Base-by-base conservation (phyloP, 2,888 invertebrate species). In the Ophion costatus region DNA sequence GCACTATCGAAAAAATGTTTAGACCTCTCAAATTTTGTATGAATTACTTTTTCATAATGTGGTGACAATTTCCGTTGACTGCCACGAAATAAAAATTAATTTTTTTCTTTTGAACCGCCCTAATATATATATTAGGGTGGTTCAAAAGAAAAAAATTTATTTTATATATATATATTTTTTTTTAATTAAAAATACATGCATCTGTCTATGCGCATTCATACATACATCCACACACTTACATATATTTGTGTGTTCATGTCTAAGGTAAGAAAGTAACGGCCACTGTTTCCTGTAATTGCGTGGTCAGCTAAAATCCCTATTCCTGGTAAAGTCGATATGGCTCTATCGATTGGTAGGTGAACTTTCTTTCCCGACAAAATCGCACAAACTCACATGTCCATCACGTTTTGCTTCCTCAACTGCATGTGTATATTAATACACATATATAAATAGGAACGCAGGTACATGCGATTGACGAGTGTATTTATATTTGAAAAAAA, bases 241-340 rank as follows among this genome's bases (percentile, higher is more conserved):
- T 59, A 59, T 59, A 51, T 51, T 17, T 51, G 20, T 59, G 33
- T 17, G 20, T 24, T 9, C 24, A 24, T 51, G 51, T 51, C 17
- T 51, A 17, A 51, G 42, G 33, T 20, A 33, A 29, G 64, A 42
- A 80, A 80, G 64, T 80, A 80, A 75, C 75, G 67, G 61, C 69
- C 80, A 56, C 22, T 51, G 24, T 51, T 64, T 17, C n/a, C 57
- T 56, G 56, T 78, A 67, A 82, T 82, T 82, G 77, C 64, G 14
- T 51, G 82, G 64, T 71, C 66, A 77, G 77, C 76, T 77, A 17
- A 77, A 83, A 77, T 83, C 76, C 70, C 29, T 66, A 83, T 80
- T 83, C 80, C 42, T 22, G 76, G 80, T 73, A 77, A 71, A 14
- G 61, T 71, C 76, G 51, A 76, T 71, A 64, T 57, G 59, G 29